A percentile compares a stretch with the other conserved stretches of the same genome.
Conservation (phyloP, 2,888 invertebrate species). For the Cordilura impudica region DNA sequence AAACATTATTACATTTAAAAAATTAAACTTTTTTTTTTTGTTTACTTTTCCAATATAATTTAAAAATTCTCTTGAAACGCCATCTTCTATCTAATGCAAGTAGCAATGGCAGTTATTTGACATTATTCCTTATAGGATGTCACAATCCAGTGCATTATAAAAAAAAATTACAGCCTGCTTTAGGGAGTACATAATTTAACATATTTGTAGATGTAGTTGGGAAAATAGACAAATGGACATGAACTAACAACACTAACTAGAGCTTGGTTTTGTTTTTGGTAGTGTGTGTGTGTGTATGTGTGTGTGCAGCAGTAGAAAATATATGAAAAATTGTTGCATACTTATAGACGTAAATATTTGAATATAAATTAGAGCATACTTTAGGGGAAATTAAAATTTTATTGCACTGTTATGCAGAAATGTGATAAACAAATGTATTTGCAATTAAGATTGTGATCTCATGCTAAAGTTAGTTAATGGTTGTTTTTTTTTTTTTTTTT, state of each 20-base stretch:
- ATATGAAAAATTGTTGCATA: constrained; percentile 53
- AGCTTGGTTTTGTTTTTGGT: background rate
- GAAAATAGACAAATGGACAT: constrained; percentile 13
- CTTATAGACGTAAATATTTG: constrained; percentile 21
- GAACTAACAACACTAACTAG: background rate
- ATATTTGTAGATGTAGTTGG: constrained; percentile 16
- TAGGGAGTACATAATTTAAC: constrained; percentile 24
- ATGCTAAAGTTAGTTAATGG: background rate
- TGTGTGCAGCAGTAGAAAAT: background rate
- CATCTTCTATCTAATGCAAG: no score
- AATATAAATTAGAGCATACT: constrained; percentile 43
- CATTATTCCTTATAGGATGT: no score
- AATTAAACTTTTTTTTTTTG: no score
- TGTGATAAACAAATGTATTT: no score
- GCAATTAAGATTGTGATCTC: background rate
- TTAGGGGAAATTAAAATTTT: background rate
- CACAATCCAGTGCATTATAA: background rate
- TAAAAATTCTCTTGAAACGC: no score
- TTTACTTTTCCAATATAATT: no score
- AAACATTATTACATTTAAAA: no score
- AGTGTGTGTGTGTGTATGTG: background rate
- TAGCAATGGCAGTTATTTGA: no score
- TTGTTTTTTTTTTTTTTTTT: no score
- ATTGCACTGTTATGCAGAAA: no score
- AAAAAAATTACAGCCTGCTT: constrained; percentile 35